These are phyloP conservation scores for Sinella curviseta DNA, from an alignment of 1,140 invertebrate species.

Conservation along the genomic window DNA sequence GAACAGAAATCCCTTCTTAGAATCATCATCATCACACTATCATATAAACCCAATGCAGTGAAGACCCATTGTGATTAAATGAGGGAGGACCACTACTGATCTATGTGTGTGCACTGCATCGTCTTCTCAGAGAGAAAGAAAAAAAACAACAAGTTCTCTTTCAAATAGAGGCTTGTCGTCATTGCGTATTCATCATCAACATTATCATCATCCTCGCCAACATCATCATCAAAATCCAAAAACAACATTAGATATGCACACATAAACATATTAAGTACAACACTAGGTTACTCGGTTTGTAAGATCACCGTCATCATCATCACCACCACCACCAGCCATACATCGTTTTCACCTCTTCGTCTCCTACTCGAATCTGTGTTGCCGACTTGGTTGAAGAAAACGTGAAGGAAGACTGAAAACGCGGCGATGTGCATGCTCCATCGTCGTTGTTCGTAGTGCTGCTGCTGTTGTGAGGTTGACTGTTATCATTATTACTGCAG, in stretches of 20 bases:
- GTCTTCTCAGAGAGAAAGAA: background rate
- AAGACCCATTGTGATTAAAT: too few relatives aligned
- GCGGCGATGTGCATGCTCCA: background rate
- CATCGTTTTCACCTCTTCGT: background rate
- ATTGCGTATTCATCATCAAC: background rate
- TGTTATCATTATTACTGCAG: background rate
- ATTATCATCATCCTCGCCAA: background rate
- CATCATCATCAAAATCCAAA: slow-evolving; percentile 10
- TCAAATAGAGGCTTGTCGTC: background rate
- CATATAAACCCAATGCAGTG: background rate
- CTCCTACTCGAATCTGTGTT: background rate
- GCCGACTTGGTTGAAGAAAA: background rate
- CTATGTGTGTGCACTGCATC: too few relatives aligned
- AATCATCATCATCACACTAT: background rate
- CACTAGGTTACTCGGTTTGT: slow-evolving; percentile 25
- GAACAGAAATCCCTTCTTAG: background rate
- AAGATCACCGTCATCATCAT: slow-evolving; percentile 16
- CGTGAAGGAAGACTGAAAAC: background rate
- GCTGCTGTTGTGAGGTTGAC: background rate
- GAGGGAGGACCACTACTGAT: too few relatives aligned
- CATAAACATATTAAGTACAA: slow-evolving; percentile 19
- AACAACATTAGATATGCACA: slow-evolving; percentile 27
- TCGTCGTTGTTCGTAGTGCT: background rate
- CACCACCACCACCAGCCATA: background rate
- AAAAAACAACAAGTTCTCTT: background rate